Evolutionary conservation across 2,888 invertebrate species (phyloP), one percentile per base, ranked within the genome.

Genomic region (Notocelia uddmanniana): DNA sequence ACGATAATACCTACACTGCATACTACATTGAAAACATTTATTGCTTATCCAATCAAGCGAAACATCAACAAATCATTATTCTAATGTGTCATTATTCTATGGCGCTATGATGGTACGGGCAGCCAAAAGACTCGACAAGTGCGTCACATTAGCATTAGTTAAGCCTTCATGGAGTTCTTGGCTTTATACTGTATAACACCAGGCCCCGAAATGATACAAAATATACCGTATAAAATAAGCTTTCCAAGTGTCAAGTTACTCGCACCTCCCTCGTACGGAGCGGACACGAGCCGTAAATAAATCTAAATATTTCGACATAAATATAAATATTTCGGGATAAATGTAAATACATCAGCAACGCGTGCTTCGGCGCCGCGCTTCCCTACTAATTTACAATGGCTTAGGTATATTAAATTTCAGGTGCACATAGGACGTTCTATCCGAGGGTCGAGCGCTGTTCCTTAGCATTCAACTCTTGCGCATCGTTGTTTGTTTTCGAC

Each of bases 401-500:
- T 54, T 64, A 37, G 5, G 34, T 64, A 21, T 64, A 10, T n/a
- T 37, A 11, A 54, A 11, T 19, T 64, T 15, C n/a, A 50, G 34
- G 37, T n/a, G 13, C 64, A 64, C 37, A 23, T 64, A 64, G 5
- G 64, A 37, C 64, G 34, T 64, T 64, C n/a, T 21, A 31, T 37
- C 19, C n/a, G n/a, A 23, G 19, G 18, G 21, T 11, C 52, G 34
- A 52, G 37, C 31, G 21, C 74, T 80, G 83, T 78, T 81, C 77
- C 80, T 91, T 89, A 89, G 81, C 86, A 91, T 91, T 91, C 91
- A 86, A 86, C 88, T 85, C 88, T 77, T 80, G 85, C 83, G 80
- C 85, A 79, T 57, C 76, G 78, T 83, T 89, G 88, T 89, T 89
- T 90, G 89, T 91, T 90, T 90, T 90, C 87, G 64, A 88, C 85